Percentiles rank a stretch among this genome's conserved stretches.
These are phyloP conservation scores for Dasyprocta punctata DNA, from an alignment of 2,113 vertebrate species.

Conservation along the genomic window DNA sequence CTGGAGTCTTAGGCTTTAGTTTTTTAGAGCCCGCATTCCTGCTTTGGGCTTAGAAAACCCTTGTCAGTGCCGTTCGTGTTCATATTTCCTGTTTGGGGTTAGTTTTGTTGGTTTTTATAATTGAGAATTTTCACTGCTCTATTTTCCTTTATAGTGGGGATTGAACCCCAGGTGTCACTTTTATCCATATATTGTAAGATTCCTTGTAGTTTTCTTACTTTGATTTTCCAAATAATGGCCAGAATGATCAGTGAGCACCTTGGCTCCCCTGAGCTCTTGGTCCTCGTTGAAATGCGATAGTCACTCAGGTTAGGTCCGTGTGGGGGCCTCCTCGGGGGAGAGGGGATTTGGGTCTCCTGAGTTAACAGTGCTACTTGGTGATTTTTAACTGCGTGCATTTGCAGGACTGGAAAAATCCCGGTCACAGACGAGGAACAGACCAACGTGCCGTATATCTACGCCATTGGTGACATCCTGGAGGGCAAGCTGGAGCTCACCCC, in stretches of 20 bases:
- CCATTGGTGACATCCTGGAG: slow-evolving; percentile 89
- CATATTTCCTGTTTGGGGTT: background rate
- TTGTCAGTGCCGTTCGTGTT: background rate
- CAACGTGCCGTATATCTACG: slow-evolving; percentile 89
- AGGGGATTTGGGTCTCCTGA: background rate
- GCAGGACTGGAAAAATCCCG: slow-evolving; percentile 90
- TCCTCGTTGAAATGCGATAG: too few species aligned
- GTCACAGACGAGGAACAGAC: slow-evolving; percentile 91
- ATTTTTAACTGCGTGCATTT: slow-evolving; percentile 57
- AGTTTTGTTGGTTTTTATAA: background rate
- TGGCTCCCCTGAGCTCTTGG: too few species aligned
- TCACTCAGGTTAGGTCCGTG: too few species aligned
- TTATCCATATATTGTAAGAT: background rate
- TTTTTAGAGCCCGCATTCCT: background rate
- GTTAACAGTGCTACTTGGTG: background rate
- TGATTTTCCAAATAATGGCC: background rate
- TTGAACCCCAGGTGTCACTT: too few species aligned
- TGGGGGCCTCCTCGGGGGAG: background rate
- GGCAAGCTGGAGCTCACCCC: slow-evolving; percentile 89
- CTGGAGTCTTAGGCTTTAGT: background rate
- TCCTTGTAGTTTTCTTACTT: background rate
- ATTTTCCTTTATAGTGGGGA: background rate
- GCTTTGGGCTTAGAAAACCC: background rate
- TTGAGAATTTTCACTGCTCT: background rate
- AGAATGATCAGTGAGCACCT: background rate